Conservation (phyloP, 2,113 vertebrate species). For the Corythoichthys intestinalis region DNA sequence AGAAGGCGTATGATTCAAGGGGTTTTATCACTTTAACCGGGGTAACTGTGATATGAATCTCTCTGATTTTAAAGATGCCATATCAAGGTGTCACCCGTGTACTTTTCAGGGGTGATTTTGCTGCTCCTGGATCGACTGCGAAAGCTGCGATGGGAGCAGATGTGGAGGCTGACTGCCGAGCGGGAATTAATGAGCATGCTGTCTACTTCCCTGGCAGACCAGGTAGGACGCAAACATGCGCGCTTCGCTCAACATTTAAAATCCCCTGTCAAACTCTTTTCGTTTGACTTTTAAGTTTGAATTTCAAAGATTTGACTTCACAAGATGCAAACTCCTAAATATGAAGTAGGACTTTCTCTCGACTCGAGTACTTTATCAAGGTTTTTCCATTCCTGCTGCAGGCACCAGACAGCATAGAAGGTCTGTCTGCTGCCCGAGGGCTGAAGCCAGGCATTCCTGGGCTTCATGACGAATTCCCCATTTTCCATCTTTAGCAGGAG, state of each 20-base stretch:
- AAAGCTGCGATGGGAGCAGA: constrained; percentile 98
- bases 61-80: constrained; percentile 21
- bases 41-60: constrained; percentile 16
- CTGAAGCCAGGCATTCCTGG: too few relatives aligned
- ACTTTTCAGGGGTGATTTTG: constrained; percentile 86
- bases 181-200: constrained; percentile 98
- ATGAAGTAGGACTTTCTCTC: too few relatives aligned
- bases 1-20: constrained; percentile 13
- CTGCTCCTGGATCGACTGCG: constrained; percentile 90
- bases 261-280: neutral
- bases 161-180: constrained; percentile 97
- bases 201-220: constrained; percentile 94
- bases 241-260: neutral
- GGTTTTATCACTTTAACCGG: constrained; percentile 34
- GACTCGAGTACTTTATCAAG: too few relatives aligned
- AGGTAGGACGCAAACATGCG: constrained; percentile 71
- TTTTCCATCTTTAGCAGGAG: too few relatives aligned
- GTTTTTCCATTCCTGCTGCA: too few relatives aligned
- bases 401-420: too few relatives aligned
- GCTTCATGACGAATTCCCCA: too few relatives aligned
- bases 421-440: too few relatives aligned
- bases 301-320: too few relatives aligned
- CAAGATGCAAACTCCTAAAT: too few relatives aligned
- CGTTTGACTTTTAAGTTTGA: neutral
- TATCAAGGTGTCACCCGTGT: constrained; percentile 1